phyloP scores from a whole-genome alignment of 1,140 invertebrate genomes.

The Hesperophylax magnus region DNA sequence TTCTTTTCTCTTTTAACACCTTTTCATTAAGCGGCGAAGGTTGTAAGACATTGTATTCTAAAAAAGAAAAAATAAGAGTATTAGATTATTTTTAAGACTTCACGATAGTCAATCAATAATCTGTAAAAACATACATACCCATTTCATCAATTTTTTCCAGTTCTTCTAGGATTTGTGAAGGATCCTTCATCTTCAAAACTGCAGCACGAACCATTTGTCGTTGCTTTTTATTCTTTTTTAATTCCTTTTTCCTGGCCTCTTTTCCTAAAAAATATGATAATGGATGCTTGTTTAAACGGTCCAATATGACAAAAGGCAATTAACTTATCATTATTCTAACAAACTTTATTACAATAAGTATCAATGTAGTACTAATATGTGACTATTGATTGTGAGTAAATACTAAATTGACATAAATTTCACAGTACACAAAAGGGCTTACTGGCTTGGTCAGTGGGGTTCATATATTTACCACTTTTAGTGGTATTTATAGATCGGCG shows the following conservation, averaged over 20 bases:
- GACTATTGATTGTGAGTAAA: too few species aligned
- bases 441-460: slow-evolving; percentile 98
- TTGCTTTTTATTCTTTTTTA: slow-evolving; percentile 99
- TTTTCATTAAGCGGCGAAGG: slow-evolving; percentile 96
- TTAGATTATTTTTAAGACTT: too few species aligned
- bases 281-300: too few species aligned
- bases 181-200: slow-evolving; percentile 99
- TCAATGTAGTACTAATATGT: too few species aligned
- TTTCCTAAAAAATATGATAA: slow-evolving; percentile 79
- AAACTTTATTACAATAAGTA: too few species aligned
- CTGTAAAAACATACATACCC: slow-evolving; percentile 74
- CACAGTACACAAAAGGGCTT: slow-evolving; percentile 68
- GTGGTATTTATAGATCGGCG: slow-evolving; percentile 97
- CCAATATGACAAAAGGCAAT: too few species aligned
- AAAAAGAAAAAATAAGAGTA: not conserved
- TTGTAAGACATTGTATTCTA: slow-evolving; percentile 95
- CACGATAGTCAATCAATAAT: not conserved
- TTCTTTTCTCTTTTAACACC: slow-evolving; percentile 96
- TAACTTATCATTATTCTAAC: too few species aligned
- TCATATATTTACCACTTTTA: slow-evolving; percentile 99
- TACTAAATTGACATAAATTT: too few species aligned
- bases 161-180: slow-evolving; percentile 92
- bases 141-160: slow-evolving; percentile 98
- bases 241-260: slow-evolving; percentile 96
- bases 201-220: slow-evolving; percentile 94